Percentiles rank a stretch among this genome's conserved stretches.
These are phyloP conservation scores for Astropecten irregularis DNA, from an alignment of 53 echinoderm and acorn worm genomes.

Conservation along the genomic window DNA sequence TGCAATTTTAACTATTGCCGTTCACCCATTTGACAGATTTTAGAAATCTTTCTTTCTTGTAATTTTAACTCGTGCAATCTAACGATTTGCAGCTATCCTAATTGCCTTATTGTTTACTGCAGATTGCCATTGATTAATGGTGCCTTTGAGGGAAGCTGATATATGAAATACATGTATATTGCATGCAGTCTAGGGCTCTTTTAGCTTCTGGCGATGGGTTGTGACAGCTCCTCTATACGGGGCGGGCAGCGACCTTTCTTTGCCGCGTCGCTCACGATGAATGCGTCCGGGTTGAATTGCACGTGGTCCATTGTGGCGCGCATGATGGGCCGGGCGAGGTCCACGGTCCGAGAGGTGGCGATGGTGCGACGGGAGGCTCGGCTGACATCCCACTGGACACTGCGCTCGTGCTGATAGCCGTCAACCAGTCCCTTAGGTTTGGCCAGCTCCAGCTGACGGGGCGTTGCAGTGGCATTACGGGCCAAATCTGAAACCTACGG, in stretches of 20 bases:
- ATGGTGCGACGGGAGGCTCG: constrained; percentile 70
- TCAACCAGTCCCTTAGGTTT: constrained; percentile 92
- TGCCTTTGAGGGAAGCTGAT: too few species aligned
- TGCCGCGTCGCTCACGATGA: constrained; percentile 97
- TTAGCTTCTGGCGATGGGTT: constrained; percentile 59
- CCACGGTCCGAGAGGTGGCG: constrained; percentile 85
- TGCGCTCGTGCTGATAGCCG: constrained; percentile 77
- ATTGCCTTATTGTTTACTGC: too few species aligned
- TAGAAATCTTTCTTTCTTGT: too few species aligned
- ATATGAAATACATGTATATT: too few species aligned
- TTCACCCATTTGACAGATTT: too few species aligned
- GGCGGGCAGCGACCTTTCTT: constrained; percentile 90
- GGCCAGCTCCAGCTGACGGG: constrained; percentile 92
- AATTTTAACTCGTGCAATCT: too few species aligned
- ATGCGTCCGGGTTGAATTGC: constrained; percentile 98
- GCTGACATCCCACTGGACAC: constrained; percentile 68
- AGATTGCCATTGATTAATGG: too few species aligned
- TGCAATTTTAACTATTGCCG: too few species aligned
- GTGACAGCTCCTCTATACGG: constrained; percentile 87
- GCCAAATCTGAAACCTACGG: constrained; percentile 68
- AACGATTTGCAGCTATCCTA: too few species aligned
- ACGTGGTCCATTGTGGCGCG: constrained; percentile 98
- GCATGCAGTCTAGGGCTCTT: too few species aligned
- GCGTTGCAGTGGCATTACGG: constrained; percentile 68
- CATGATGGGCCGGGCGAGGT: constrained; percentile 91